Evolutionary conservation across 2,113 vertebrate genomes (phyloP).

Genomic region (Apeltes quadracus): DNA sequence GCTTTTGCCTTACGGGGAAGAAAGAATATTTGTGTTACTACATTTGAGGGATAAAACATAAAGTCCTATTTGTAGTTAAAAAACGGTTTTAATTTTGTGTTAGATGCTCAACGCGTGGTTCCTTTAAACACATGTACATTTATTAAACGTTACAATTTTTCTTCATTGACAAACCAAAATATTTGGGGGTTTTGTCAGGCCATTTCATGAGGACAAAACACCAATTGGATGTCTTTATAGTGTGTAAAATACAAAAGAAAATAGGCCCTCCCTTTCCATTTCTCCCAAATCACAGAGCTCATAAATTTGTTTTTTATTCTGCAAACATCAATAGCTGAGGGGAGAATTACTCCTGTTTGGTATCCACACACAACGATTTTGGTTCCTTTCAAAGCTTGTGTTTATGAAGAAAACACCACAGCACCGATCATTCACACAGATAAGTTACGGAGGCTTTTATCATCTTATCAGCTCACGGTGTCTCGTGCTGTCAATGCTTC

Average conservation of each 20-base stretch:
- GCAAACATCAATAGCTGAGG: constrained; percentile 12
- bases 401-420: neutral
- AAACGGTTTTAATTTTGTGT: neutral
- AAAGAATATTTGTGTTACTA: constrained; percentile 22
- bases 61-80: neutral
- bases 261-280: neutral
- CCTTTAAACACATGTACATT: neutral
- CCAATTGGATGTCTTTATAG: neutral
- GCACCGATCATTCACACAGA: neutral
- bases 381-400: neutral
- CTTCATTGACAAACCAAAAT: neutral
- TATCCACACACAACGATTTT: no score
- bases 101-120: neutral
- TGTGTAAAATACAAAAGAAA: constrained; percentile 9
- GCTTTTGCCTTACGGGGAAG: constrained; percentile 83
- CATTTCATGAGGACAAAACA: neutral
- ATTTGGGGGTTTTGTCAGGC: neutral
- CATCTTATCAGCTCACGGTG: neutral
- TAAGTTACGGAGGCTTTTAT: neutral
- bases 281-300: neutral
- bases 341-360: neutral
- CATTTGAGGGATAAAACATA: neutral
- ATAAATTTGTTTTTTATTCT: constrained; percentile 7
- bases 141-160: neutral
- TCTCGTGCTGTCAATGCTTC: neutral